Evolutionary conservation across 2,888 invertebrate genomes (phyloP), one percentile per base, ranked within the genome.

Genomic region (Adineta ricciae): DNA sequence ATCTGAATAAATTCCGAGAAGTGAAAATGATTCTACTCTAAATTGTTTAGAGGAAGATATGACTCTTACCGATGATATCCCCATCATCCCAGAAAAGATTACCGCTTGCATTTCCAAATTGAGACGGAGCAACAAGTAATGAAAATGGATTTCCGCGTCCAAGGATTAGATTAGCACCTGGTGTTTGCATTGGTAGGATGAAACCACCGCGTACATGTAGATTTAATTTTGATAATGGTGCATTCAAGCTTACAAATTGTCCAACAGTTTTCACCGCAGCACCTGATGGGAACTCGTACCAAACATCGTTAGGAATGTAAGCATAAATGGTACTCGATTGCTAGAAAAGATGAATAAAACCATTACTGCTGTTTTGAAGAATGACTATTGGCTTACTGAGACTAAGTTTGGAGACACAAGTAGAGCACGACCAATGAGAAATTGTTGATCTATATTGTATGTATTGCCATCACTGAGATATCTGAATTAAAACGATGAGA

Each of bases 11-110:
- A n/a, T 14, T n/a, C 2, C 24, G 21, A 21, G 0, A 56, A 56
- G 11, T 1, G 21, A 2, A 3, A 56, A 56, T 7, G 24, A 32
- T n/a, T n/a, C n/a, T n/a, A n/a, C n/a, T n/a, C n/a, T n/a, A n/a
- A n/a, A n/a, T n/a, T n/a, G n/a, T n/a, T n/a, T n/a, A n/a, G n/a
- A n/a, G 9, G 2, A 64, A 64, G 11, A 32, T 9, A 32, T 16
- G 14, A n/a, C 27, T 27, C 11, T 14, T 2, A 64, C 83, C 83
- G 16, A 94, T 90, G 85, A 93, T 93, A 86, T 94, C 94, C 0
- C 95, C 95, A 88, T 95, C 94, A 89, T 95, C 95, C 94, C 94
- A 95, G 91, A 93, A 95, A 3, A 95, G 90, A 84, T 93, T 92
- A 3, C 95, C 95, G 1, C 86, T 87, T 0, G 94, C 94, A 38